These are phyloP conservation scores for Epinotia brunnichana DNA, from an alignment of 2,888 invertebrate genomes.

Conservation along the genomic window DNA sequence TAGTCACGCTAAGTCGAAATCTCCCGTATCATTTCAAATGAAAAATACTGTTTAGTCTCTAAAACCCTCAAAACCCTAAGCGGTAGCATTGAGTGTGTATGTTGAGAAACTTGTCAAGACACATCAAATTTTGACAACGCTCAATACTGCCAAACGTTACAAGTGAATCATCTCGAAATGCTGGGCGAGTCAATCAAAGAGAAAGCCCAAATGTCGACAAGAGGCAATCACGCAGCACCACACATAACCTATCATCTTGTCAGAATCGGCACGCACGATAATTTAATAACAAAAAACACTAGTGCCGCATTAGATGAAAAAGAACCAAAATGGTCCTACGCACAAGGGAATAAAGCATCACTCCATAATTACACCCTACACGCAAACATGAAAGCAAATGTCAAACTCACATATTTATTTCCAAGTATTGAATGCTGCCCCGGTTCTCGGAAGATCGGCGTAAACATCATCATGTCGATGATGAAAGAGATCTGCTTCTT, in stretches of 20 bases:
- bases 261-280: conserved; percentile 83
- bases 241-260: conserved; percentile 82
- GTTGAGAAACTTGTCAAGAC: neutral
- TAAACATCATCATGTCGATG: conserved; percentile 83
- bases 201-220: conserved; percentile 81
- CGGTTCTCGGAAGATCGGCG: conserved; percentile 79
- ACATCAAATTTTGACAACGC: neutral
- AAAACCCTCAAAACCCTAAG: neutral
- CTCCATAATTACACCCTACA: conserved; percentile 78
- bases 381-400: conserved; percentile 84
- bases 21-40: neutral
- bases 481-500: conserved; percentile 83
- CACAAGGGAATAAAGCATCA: conserved; percentile 60
- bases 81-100: neutral
- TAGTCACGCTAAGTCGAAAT: conserved; percentile 9
- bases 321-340: conserved; percentile 69
- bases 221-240: conserved; percentile 82
- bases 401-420: conserved; percentile 84
- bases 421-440: conserved; percentile 82
- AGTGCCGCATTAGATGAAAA: conserved; percentile 64
- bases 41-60: neutral
- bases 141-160: conserved; percentile 39
- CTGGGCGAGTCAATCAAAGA: conserved; percentile 79
- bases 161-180: conserved; percentile 28
- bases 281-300: conserved; percentile 82